Base-by-base conservation (phyloP, 2,797 vertebrate genomes). In the Eidolon dupreanum region DNA sequence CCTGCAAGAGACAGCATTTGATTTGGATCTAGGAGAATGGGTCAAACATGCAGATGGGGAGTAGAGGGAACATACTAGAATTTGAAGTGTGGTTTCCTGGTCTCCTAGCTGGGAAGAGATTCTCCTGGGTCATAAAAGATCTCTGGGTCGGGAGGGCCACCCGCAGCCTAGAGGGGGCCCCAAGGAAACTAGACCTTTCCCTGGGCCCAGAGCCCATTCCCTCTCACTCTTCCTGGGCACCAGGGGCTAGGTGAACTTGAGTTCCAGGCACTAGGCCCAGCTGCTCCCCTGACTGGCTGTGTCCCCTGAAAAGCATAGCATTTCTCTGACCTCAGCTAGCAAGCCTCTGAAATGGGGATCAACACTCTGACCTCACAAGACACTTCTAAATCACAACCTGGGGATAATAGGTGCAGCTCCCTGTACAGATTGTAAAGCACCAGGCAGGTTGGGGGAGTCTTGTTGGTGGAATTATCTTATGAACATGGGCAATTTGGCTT, bases 381-480 rank as follows among this genome's bases (percentile, higher is more conserved):
- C 26, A 10, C 88, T 84, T 86, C 31, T 68, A 43, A 13, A 36
- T 4, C 36, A 36, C 46, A 71, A 26, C 46, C 46, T 26, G 13
- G 19, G 31, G 36, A 19, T 13, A n/a, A 70, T 0, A 61, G 71
- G 31, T 19, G 0, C 10, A 53, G 51, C 16, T 83, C 12, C 31
- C n/a, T 77, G 24, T 63, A 46, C 1, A 61, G 46, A n/a, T 8
- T 12, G 6, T 8, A 16, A 36, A 41, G 68, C 10, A 9, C 63
- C 2, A 0, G 1, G 53, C 0, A n/a, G 43, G 28, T 7, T 17
- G 9, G 4, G 5, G 6, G 2, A 26, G 13, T 2, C 22, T 17
- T 26, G 6, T 9, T 59, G 82, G 26, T 82, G 59, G 59, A 22
- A 70, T 93, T 43, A 88, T 26, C 16, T 93, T 17, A 4, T 2